Conservation (phyloP, 2,888 invertebrate species). For the Pseudoips prasinana region DNA sequence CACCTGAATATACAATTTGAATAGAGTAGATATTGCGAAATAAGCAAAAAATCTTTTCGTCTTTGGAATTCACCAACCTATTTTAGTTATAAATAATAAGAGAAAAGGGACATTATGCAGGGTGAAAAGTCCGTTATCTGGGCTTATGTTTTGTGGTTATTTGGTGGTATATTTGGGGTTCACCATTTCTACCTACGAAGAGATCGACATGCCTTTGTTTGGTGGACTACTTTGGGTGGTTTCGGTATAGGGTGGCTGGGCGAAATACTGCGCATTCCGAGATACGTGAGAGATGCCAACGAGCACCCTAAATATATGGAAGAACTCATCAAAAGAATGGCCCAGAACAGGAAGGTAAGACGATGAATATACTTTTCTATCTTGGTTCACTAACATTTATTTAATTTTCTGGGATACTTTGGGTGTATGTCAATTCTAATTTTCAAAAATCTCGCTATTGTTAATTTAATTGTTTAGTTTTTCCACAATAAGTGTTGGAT, state of each 20-base stretch:
- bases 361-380: neutral
- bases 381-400: neutral
- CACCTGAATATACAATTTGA: too few relatives aligned
- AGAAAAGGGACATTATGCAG: slow-evolving; percentile 21
- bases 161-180: slow-evolving; percentile 93
- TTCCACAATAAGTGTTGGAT: too few relatives aligned
- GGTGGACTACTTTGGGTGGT: slow-evolving; percentile 94
- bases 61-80: too few relatives aligned
- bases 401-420: neutral
- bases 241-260: slow-evolving; percentile 94
- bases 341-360: slow-evolving; percentile 84
- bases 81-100: too few relatives aligned
- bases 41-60: too few relatives aligned
- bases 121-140: slow-evolving; percentile 82
- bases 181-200: slow-evolving; percentile 95
- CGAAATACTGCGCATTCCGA: slow-evolving; percentile 92
- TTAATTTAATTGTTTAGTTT: too few relatives aligned
- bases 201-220: slow-evolving; percentile 94
- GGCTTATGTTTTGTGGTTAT: slow-evolving; percentile 93
- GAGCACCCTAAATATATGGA: slow-evolving; percentile 86
- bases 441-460: too few relatives aligned
- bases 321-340: slow-evolving; percentile 84
- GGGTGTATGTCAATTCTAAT: too few relatives aligned
- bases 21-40: too few relatives aligned
- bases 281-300: slow-evolving; percentile 92